Conservation (phyloP, 1,140 invertebrate genomes). For the Drosophila sulfurigaster region DNA sequence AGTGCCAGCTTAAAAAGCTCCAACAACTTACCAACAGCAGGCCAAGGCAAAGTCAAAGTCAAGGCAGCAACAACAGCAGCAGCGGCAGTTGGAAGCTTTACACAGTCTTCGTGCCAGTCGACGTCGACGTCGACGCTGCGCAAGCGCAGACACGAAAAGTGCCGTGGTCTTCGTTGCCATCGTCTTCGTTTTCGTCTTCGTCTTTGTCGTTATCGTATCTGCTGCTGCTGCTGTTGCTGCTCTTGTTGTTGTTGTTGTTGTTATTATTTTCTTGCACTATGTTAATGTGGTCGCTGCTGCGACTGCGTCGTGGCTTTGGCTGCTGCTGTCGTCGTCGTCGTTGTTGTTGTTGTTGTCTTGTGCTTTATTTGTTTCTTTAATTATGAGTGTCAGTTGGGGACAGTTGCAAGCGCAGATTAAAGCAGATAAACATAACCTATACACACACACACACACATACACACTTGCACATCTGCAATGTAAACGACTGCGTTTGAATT, state of each 20-base stretch:
- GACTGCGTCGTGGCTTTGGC: constrained; percentile 9
- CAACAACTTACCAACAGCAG: constrained; percentile 9
- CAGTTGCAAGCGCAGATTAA: constrained; percentile 76
- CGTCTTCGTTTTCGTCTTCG: constrained; percentile 17
- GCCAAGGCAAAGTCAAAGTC: constrained; percentile 65
- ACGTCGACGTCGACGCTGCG: constrained; percentile 12
- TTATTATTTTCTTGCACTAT: constrained; percentile 56
- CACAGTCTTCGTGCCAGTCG: constrained; percentile 3
- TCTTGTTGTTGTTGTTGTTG: constrained; percentile 34
- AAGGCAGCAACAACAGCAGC: constrained; percentile 56
- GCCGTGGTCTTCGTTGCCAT: constrained; percentile 45
- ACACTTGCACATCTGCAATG: constrained; percentile 44
- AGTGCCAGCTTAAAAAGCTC: constrained; percentile 60
- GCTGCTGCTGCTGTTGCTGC: constrained; percentile 36
- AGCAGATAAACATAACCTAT: constrained; percentile 65
- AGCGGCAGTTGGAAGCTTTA: constrained; percentile 61
- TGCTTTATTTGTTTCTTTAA: constrained; percentile 84
- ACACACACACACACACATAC: constrained; percentile 28
- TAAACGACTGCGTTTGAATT: constrained; percentile 32
- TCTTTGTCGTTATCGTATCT: constrained; percentile 21
- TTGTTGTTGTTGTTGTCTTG: constrained; percentile 34
- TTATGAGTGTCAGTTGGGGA: constrained; percentile 82
- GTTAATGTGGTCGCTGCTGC: constrained; percentile 60
- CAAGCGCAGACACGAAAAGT: constrained; percentile 72
- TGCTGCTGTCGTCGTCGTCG: constrained; percentile 30